Conservation (phyloP, 23 tunicate genomes). For the Trididemnum clinides region DNA sequence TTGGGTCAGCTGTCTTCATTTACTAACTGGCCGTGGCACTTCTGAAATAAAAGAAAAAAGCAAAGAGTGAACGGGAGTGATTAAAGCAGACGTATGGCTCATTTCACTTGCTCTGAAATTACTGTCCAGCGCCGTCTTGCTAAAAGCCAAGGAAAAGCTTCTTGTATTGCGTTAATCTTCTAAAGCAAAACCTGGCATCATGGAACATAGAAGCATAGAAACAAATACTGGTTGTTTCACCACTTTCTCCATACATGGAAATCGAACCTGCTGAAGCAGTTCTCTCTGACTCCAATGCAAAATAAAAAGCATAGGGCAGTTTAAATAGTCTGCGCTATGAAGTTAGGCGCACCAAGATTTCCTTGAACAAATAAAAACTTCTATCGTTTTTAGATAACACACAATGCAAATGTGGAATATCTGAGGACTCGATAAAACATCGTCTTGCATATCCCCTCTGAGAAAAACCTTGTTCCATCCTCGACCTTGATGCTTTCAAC, state of each 20-base stretch:
- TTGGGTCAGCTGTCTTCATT: neutral
- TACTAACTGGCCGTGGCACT: neutral
- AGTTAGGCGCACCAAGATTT: neutral
- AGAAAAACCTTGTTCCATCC: too few relatives aligned
- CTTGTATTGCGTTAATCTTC: neutral
- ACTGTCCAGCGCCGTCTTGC: neutral
- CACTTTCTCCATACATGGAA: too few relatives aligned
- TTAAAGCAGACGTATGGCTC: neutral
- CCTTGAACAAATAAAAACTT: neutral
- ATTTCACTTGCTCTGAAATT: neutral
- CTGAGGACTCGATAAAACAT: neutral
- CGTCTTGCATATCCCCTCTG: neutral
- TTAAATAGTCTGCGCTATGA: too few relatives aligned
- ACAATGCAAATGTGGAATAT: neutral
- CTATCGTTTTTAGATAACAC: neutral
- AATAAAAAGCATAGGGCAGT: too few relatives aligned
- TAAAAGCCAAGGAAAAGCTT: neutral
- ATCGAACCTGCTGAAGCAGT: too few relatives aligned
- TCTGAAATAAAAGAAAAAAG: neutral
- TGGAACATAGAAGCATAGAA: neutral
- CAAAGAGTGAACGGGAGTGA: neutral
- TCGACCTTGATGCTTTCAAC: too few relatives aligned
- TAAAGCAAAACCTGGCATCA: neutral
- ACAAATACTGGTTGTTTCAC: too few relatives aligned
- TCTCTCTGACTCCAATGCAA: too few relatives aligned